Base-by-base conservation (phyloP, 1,140 invertebrate genomes). In the Papilio xuthus region DNA sequence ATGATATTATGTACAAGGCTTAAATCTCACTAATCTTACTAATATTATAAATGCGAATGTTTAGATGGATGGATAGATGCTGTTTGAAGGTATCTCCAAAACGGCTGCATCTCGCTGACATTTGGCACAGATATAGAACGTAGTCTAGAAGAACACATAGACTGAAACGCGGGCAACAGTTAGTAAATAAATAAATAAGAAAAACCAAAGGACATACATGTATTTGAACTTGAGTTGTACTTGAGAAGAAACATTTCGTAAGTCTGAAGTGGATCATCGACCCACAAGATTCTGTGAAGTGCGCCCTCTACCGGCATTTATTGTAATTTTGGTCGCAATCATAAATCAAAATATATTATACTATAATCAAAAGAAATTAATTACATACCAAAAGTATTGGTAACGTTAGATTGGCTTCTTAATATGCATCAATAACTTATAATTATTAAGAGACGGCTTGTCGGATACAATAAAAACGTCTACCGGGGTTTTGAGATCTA, bases 231-330 rank as follows among this genome's bases (percentile, higher is more conserved):
- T 60, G 56, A 28, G 56, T 60, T 26, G n/a, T 53, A 53, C 3
- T 53, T 4, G 2, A 53, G 26, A 26, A 60, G 56, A 26, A 26
- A 60, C 23, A 60, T 28, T 60, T 60, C 20, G 56, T 60, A 26
- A n/a, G 15, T n/a, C 15, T 60, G 23, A 60, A 60, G 56, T 60
- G 56, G 56, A 60, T 28, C 56, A 60, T 60, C 56, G 23, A 60
- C 56, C 56, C 12, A 26, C 56, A 26, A 12, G 56, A 28, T 1
- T 20, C 20, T 20, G 56, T 60, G 23, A 60, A 60, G 56, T 26
- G 56, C 56, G 56, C 4, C 56, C 20, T 26, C 56, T 60, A 20
- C 1, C 56, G 56, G 56, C 13, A 26, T 20, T 26, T 1, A 10
- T 23, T 56, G 9, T 10, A 60, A 60, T 60, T 60, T 60, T 13